Evolutionary conservation across 2,113 vertebrate genomes (phyloP), one percentile per base, ranked within the genome.

Genomic region (Calyptommatus sinebrachiatus): DNA sequence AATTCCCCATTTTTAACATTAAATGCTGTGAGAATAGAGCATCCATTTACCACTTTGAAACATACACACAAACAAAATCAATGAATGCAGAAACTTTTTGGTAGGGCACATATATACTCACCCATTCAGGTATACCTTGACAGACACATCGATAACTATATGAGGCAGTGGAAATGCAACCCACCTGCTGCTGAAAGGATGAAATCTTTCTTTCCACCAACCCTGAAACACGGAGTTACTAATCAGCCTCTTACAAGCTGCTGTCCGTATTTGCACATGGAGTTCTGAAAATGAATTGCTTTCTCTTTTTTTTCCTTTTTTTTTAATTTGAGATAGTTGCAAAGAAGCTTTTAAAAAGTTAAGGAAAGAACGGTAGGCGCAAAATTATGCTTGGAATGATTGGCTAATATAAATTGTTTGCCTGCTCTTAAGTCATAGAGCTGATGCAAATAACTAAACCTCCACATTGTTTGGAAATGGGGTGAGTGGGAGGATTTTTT

Each of bases 371-470:
- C 81, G 85, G 88, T 90, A 84, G 91, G 90, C 88, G 77, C 78
- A 88, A 92, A 92, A 91, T 90, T 91, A 92, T 91, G 90, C 93
- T 95, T 94, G 92, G 95, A 93, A 92, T 89, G 90, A 94, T 94
- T 92, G 94, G 91, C 89, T 93, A 88, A 90, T 94, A 92, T 92
- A 95, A 94, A 94, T 95, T 95, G 91, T 90, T 87, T 73, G 29
- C 65, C 69, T 85, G 91, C 93, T 94, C 92, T 94, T 93, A 93
- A 41, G 35, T 89, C 79, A 90, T 92, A 86, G 92, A 92, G 92
- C 91, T 93, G 92, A 94, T 94, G 93, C 93, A 94, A 95, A 95
- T 92, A 96, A 94, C 94, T 93, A 92, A 93, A 94, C 92, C 94
- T 91, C 91, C 84, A 84, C 83, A 66, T 88, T 88, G 87, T 86